These are phyloP conservation scores for Eutrigla gurnardus DNA, from an alignment of 2,797 vertebrate genomes.

Conservation along the genomic window DNA sequence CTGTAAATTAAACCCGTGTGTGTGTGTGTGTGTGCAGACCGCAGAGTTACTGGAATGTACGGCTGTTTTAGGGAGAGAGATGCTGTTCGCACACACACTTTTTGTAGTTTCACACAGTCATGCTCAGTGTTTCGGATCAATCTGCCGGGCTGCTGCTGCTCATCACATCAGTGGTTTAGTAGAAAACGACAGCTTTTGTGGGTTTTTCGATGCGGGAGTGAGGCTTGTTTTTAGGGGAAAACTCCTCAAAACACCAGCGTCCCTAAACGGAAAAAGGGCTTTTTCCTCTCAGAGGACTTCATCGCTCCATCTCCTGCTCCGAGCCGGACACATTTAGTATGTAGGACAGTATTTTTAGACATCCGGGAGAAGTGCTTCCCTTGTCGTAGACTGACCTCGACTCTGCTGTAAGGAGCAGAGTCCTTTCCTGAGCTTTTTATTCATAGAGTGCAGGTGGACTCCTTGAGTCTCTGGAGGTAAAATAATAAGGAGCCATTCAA, in stretches of 20 bases:
- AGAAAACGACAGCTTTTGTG: constrained; percentile 29
- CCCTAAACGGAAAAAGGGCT: constrained; percentile 1
- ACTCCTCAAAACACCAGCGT: constrained; percentile 10
- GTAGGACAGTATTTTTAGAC: constrained; percentile 85
- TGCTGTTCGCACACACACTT: constrained; percentile 42
- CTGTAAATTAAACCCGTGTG: constrained; percentile 72
- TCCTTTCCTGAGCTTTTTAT: constrained; percentile 41
- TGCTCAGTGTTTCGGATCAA: constrained; percentile 28
- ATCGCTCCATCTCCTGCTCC: constrained; percentile 11
- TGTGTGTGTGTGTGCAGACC: constrained; percentile 44
- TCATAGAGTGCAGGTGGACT: constrained; percentile 64
- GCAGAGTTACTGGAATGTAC: constrained; percentile 65
- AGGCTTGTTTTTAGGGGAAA: constrained; percentile 25
- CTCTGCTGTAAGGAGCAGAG: constrained; percentile 51
- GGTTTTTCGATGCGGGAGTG: constrained; percentile 1
- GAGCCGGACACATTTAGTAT: constrained; percentile 60
- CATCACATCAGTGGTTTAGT: constrained; percentile 10
- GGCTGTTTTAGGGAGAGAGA: constrained; percentile 50
- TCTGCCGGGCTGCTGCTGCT: constrained; percentile 28
- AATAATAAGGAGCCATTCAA: constrained; percentile 26
- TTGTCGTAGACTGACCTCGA: constrained; percentile 60
- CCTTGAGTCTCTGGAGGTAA: constrained; percentile 27
- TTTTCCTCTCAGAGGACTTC: not conserved
- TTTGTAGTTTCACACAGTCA: constrained; percentile 26
- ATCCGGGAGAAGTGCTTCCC: constrained; percentile 63